Evolutionary conservation across 2,888 invertebrate species (phyloP), one percentile per base, ranked within the genome.

Genomic region (Andrena hattorfiana): DNA sequence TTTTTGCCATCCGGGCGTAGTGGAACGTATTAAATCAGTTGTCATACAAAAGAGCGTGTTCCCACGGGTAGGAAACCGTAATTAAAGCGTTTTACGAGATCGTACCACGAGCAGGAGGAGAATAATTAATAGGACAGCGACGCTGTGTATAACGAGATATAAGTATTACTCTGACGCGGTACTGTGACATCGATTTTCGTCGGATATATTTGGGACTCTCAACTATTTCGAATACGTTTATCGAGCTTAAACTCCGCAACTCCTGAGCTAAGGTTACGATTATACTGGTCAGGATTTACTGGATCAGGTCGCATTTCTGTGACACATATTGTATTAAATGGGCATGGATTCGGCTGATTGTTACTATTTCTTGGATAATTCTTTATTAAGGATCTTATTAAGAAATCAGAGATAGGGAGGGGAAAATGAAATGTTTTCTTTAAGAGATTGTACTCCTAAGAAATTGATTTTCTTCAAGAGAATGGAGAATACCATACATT

Each of bases 101-200:
- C 20, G 72, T 32, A 49, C 49, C 60, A 2, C 60, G 70, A 70
- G 35, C 64, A 67, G 67, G 67, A 80, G 49, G 60, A 30, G 70
- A 70, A 80, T 80, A 84, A 85, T 85, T 85, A 85, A 85, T 69
- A 63, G 72, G 30, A 48, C 26, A 10, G 54, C 68, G 72, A 60
- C 59, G 51, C 35, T 30, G 59, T 48, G 30, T 54, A 54, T 69
- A 77, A 83, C 69, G 35, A 51, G 72, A 76, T 71, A 56, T 62
- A 80, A 85, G 59, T 77, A 75, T 73, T 77, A 75, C n/a, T 71
- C 70, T 67, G 63, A 71, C 7, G 16, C 23, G 54, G 56, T 51
- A 51, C 70, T 20, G 51, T 28, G 28, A 80, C 76, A 77, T 81
- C 64, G 48, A 85, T 69, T 69, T 49, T 42, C 74, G 28, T 10